Conservation (phyloP, 2,888 invertebrate genomes). For the Zootermopsis nevadensis region DNA sequence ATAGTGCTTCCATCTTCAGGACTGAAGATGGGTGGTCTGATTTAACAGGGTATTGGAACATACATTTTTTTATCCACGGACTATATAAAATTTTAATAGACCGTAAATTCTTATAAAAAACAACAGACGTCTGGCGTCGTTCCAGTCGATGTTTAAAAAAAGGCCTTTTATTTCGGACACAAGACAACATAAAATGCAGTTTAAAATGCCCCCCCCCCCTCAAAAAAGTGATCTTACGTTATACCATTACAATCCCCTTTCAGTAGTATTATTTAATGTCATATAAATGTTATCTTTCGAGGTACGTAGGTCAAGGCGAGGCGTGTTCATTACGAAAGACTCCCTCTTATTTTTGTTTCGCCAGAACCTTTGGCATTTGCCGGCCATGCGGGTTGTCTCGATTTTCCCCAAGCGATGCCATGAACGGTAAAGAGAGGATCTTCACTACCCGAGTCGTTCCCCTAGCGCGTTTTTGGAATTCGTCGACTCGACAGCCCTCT, state of each 20-base stretch:
- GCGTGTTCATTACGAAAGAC: neutral
- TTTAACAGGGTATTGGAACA: neutral
- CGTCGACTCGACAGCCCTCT: neutral
- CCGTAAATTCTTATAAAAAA: neutral
- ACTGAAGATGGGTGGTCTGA: neutral
- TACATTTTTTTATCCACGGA: neutral
- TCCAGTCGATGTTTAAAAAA: conserved; percentile 27
- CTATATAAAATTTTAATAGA: conserved; percentile 16
- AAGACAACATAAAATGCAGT: conserved; percentile 18
- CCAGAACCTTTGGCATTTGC: neutral
- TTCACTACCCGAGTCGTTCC: neutral
- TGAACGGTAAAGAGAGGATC: neutral
- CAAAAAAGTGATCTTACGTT: neutral
- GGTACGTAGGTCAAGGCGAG: neutral
- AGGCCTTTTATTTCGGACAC: conserved; percentile 5
- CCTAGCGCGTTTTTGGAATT: neutral
- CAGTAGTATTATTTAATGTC: neutral
- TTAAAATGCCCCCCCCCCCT: conserved; percentile 18
- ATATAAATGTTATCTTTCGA: neutral
- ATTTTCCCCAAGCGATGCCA: neutral
- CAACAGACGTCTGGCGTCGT: neutral
- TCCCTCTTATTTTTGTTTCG: neutral
- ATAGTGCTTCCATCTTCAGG: neutral
- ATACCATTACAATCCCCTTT: neutral
- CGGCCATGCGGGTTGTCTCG: neutral